A percentile compares a stretch with the other conserved stretches of the same genome.
Evolutionary conservation across 2,888 invertebrate species (phyloP).

Genomic region (Cynaeus angustus): DNA sequence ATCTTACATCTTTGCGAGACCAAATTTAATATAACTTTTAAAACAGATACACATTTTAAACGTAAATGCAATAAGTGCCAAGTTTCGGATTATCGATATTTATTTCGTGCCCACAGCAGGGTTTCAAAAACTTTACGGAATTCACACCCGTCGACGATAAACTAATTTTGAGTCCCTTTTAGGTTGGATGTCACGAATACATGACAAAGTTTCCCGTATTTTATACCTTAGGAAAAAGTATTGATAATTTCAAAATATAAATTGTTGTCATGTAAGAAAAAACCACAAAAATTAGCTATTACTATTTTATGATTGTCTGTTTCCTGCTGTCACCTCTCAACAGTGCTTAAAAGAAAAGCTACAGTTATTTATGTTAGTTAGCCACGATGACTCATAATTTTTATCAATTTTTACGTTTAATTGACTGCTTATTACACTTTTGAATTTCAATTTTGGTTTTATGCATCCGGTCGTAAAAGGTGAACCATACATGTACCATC

Average conservation of each 20-base stretch:
- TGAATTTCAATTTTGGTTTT: conserved; percentile 5
- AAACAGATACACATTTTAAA: conserved; percentile 52
- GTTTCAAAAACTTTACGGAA: conserved; percentile 51
- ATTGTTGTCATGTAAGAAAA: too few species aligned
- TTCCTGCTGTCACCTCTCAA: too few species aligned
- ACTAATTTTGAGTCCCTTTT: conserved; percentile 50
- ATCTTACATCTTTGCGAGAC: conserved; percentile 47
- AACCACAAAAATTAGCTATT: too few species aligned
- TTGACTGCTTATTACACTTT: neutral
- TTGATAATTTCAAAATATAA: too few species aligned
- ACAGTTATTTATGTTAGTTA: too few species aligned
- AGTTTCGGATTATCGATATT: conserved; percentile 57
- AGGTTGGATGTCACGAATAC: neutral
- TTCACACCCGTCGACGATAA: conserved; percentile 49
- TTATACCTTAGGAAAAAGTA: too few species aligned
- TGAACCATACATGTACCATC: too few species aligned
- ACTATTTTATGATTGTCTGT: too few species aligned
- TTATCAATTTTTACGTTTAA: neutral
- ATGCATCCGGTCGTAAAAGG: conserved; percentile 4
- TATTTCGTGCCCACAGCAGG: conserved; percentile 45
- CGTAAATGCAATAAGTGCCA: conserved; percentile 57
- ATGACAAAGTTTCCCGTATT: neutral
- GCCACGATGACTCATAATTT: too few species aligned
- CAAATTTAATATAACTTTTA: conserved; percentile 57
- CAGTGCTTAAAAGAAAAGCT: too few species aligned